Conservation (phyloP, 2,113 vertebrate genomes). For the Brienomyrus brachyistius region DNA sequence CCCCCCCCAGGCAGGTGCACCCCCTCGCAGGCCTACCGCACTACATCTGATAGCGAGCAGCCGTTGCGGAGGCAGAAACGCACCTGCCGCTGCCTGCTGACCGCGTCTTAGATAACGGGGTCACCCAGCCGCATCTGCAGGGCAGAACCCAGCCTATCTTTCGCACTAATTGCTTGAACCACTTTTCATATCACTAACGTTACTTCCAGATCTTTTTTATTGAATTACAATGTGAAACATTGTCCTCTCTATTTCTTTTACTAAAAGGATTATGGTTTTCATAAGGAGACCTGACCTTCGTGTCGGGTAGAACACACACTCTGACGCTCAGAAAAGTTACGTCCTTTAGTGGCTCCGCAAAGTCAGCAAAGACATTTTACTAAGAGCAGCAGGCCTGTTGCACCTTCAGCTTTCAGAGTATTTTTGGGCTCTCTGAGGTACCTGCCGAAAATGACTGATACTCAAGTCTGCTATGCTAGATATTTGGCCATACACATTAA, state of each 20-base stretch:
- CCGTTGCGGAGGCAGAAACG: not conserved
- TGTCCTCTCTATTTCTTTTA: not conserved
- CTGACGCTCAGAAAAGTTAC: not conserved
- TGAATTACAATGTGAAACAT: not conserved
- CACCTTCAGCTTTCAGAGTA: not conserved
- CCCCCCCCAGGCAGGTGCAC: slow-evolving; percentile 49
- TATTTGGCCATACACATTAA: not conserved
- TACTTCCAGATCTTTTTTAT: not conserved
- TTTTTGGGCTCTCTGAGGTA: not conserved
- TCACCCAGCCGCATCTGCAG: not conserved
- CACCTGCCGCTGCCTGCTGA: not conserved
- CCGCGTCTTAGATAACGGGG: not conserved
- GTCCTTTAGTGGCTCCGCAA: no score
- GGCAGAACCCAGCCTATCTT: not conserved
- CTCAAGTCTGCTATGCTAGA: not conserved
- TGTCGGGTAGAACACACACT: no score
- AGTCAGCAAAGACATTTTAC: not conserved
- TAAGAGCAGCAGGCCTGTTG: not conserved
- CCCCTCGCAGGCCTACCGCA: slow-evolving; percentile 43
- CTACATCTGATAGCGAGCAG: slow-evolving; percentile 27
- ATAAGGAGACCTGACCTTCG: not conserved
- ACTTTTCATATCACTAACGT: not conserved
- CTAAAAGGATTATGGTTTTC: not conserved
- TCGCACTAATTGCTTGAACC: not conserved
- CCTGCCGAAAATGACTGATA: not conserved